These are phyloP conservation scores for Fregata magnificens DNA, from an alignment of 2,113 vertebrate species.

Conservation along the genomic window DNA sequence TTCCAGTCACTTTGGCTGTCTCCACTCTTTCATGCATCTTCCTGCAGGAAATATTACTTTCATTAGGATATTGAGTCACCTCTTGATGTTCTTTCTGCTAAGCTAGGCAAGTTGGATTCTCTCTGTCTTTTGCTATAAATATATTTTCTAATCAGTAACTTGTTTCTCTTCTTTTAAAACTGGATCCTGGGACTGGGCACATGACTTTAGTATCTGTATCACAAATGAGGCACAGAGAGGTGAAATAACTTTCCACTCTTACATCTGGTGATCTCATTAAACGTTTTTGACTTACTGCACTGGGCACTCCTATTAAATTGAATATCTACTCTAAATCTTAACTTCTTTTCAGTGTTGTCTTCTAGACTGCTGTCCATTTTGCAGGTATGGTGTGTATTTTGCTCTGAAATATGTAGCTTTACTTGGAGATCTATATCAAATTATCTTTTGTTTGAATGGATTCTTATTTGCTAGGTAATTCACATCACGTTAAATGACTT, in stretches of 20 bases:
- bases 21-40: not conserved
- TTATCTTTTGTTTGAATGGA: not conserved
- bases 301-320: not conserved
- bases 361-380: not conserved
- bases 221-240: not conserved
- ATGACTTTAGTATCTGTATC: not conserved
- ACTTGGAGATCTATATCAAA: not conserved
- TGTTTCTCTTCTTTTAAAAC: not conserved
- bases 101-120: not conserved
- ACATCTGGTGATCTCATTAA: not conserved
- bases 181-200: not conserved
- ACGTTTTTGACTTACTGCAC: not conserved
- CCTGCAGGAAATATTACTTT: not conserved
- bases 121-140: not conserved
- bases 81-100: not conserved
- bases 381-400: not conserved
- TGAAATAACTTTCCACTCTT: not conserved
- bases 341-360: not conserved
- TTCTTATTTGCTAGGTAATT: not conserved
- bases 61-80: not conserved
- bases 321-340: not conserved
- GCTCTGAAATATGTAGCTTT: not conserved
- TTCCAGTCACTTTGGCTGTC: not conserved
- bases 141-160: not conserved
- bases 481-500: not conserved